phyloP scores from a whole-genome alignment of 2,888 invertebrate species.

The Machimus rusticus region DNA sequence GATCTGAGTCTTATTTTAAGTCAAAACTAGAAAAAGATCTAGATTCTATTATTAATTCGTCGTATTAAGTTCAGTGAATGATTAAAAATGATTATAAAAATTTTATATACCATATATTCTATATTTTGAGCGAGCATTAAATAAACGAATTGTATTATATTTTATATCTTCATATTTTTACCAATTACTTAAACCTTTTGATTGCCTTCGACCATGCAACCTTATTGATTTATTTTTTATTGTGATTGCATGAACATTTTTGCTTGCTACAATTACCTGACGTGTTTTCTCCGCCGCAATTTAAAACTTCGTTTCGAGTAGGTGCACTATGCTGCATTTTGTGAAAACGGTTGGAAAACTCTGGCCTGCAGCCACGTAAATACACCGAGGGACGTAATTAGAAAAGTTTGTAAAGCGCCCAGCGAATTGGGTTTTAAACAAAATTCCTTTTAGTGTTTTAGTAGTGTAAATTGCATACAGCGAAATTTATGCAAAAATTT shows the following conservation, averaged over 20 bases:
- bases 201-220: conserved; percentile 8
- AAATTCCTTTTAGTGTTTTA: background rate
- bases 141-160: background rate
- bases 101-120: too few relatives aligned
- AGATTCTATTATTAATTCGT: background rate
- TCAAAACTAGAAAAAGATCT: background rate
- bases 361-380: background rate
- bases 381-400: conserved; percentile 16
- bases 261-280: conserved; percentile 18
- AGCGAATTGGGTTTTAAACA: background rate
- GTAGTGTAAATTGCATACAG: background rate
- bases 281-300: conserved; percentile 15
- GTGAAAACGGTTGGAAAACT: background rate
- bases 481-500: background rate
- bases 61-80: background rate
- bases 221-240: conserved; percentile 20
- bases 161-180: background rate
- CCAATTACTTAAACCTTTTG: background rate
- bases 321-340: background rate
- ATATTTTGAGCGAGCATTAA: background rate
- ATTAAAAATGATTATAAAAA: too few relatives aligned
- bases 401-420: conserved; percentile 23
- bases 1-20: background rate
- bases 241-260: conserved; percentile 26
- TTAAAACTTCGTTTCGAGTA: conserved; percentile 1